Evolutionary conservation across 2,888 invertebrate species (phyloP).

Genomic region (Ernsta delagoae): DNA sequence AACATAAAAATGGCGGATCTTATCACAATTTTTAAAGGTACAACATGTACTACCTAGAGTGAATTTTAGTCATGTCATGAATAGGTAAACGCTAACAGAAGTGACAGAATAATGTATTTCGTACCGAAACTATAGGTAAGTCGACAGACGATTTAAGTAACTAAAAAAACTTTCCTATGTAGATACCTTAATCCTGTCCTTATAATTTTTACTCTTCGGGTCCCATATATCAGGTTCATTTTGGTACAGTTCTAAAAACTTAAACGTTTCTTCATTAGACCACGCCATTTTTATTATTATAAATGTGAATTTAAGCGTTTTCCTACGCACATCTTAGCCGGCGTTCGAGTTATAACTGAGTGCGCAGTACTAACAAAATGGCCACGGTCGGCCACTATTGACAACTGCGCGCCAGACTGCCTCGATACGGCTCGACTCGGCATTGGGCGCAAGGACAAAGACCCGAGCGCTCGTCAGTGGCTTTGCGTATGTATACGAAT

Average conservation of each 20-base stretch:
- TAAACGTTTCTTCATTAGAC: conserved; percentile 32
- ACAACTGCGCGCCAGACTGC: conserved; percentile 35
- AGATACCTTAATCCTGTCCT: conserved; percentile 32
- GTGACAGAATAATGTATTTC: no score
- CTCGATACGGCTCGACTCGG: background rate
- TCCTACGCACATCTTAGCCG: conserved; percentile 10
- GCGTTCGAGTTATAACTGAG: conserved; percentile 9
- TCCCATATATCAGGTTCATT: conserved; percentile 36
- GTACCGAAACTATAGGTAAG: no score
- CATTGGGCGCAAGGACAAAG: conserved; percentile 32
- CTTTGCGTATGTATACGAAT: background rate
- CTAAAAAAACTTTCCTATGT: no score
- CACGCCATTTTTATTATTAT: conserved; percentile 19
- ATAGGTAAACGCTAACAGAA: no score
- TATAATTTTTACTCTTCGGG: conserved; percentile 34
- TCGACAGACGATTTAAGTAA: no score
- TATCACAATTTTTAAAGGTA: no score
- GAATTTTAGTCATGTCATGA: no score
- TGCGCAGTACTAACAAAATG: conserved; percentile 32
- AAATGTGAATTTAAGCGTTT: background rate
- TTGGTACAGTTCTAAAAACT: conserved; percentile 32
- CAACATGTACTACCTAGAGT: no score
- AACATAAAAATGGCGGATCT: no score
- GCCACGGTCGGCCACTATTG: conserved; percentile 37
- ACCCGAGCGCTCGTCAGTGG: conserved; percentile 17